These are phyloP conservation scores for Parazoanthus swiftii DNA, from an alignment of 92 coral and sea anemone species.

Conservation along the genomic window DNA sequence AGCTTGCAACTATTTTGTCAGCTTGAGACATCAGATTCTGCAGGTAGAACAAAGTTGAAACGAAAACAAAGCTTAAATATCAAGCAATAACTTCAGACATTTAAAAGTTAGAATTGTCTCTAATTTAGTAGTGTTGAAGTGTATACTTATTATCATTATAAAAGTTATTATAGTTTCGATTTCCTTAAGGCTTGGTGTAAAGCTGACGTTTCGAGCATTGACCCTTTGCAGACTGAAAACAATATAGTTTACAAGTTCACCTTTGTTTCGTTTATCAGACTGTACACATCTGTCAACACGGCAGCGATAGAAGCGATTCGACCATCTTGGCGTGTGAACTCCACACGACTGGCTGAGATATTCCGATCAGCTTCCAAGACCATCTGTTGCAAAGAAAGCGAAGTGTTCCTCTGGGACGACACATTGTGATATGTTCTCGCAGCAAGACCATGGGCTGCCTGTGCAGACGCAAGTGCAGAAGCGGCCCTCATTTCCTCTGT, in stretches of 20 bases:
- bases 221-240: too few species aligned
- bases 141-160: too few species aligned
- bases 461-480: conserved; percentile 40
- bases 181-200: too few species aligned
- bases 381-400: conserved; percentile 49
- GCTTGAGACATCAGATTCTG: conserved; percentile 51
- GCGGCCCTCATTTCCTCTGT: conserved; percentile 48
- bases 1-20: conserved; percentile 15
- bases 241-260: conserved; percentile 32
- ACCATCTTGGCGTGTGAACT: conserved; percentile 10
- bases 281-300: conserved; percentile 35
- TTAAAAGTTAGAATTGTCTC: too few species aligned
- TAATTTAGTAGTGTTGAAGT: too few species aligned
- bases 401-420: conserved; percentile 49
- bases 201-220: too few species aligned
- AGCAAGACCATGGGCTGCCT: conserved; percentile 36
- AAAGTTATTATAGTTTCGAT: too few species aligned
- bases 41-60: background rate
- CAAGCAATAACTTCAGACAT: background rate
- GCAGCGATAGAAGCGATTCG: conserved; percentile 35
- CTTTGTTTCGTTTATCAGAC: conserved; percentile 66
- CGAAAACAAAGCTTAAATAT: background rate
- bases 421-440: conserved; percentile 48
- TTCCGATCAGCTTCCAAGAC: conserved; percentile 22
- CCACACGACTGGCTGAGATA: conserved; percentile 36